phyloP scores from a whole-genome alignment of 2,888 invertebrate genomes.

The Acanthosepion pharaonis region DNA sequence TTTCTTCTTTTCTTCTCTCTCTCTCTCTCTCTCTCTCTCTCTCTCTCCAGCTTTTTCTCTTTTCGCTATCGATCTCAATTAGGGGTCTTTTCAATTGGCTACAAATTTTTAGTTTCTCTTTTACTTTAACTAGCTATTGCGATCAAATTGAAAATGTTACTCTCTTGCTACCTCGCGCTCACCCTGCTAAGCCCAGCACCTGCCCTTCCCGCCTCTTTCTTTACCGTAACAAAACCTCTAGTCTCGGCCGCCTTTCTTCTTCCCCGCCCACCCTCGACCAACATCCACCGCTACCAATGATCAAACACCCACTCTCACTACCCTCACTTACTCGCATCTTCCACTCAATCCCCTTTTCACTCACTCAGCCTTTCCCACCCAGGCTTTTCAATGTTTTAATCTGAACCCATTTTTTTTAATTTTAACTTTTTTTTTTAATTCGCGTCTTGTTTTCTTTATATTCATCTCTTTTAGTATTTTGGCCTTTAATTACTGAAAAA shows the following conservation, averaged over 20 bases:
- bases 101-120: not conserved
- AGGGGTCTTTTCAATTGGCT: not conserved
- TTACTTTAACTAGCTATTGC: conserved; percentile 6
- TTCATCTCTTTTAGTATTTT: not conserved
- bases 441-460: not conserved
- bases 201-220: not conserved
- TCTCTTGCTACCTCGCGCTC: not conserved
- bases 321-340: not conserved
- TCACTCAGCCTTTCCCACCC: not conserved
- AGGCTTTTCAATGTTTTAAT: not conserved
- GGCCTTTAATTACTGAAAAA: not conserved
- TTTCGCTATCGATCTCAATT: not conserved
- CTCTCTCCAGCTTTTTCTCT: not conserved
- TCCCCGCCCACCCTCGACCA: not conserved
- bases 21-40: not conserved
- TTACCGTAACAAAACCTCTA: not conserved
- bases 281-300: not conserved
- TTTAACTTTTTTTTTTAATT: not conserved
- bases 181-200: not conserved
- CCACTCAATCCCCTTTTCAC: too few species aligned
- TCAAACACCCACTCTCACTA: not conserved
- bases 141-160: conserved; percentile 1
- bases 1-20: not conserved
- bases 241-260: not conserved
- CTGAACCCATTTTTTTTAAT: not conserved